These are phyloP conservation scores for Lepus townsendii DNA, from an alignment of 2,797 vertebrate species.

Conservation along the genomic window DNA sequence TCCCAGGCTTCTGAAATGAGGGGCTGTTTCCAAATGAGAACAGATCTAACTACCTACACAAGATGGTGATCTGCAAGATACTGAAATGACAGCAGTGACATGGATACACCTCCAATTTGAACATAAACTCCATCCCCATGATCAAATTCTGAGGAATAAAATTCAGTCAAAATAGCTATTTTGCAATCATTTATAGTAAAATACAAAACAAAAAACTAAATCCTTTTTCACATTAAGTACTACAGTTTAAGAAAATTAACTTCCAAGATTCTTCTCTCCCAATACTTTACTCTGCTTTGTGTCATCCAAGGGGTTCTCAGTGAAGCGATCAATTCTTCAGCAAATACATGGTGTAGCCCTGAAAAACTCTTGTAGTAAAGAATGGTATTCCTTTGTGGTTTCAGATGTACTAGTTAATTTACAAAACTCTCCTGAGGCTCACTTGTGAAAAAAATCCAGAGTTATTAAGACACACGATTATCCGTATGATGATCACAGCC, in stretches of 20 bases:
- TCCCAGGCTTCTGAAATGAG: neutral
- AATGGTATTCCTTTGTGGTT: neutral
- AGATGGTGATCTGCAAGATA: neutral
- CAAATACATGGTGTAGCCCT: neutral
- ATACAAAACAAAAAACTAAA: neutral
- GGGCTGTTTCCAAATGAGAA: neutral
- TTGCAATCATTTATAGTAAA: neutral
- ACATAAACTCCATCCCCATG: neutral
- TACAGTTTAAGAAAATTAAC: conserved; percentile 15
- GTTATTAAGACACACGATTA: neutral
- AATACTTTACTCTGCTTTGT: neutral
- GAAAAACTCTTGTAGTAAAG: neutral
- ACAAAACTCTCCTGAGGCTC: neutral
- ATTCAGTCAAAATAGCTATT: neutral
- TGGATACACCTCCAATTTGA: neutral
- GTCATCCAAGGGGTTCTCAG: neutral
- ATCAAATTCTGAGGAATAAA: neutral
- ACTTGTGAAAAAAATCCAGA: neutral
- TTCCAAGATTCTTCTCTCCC: neutral
- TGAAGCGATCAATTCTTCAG: neutral
- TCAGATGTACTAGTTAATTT: neutral
- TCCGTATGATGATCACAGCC: neutral
- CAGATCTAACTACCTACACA: neutral
- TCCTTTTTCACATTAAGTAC: neutral
- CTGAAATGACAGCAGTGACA: neutral